phyloP scores from a whole-genome alignment of 2,113 vertebrate genomes.

The Heterochromis multidens region DNA sequence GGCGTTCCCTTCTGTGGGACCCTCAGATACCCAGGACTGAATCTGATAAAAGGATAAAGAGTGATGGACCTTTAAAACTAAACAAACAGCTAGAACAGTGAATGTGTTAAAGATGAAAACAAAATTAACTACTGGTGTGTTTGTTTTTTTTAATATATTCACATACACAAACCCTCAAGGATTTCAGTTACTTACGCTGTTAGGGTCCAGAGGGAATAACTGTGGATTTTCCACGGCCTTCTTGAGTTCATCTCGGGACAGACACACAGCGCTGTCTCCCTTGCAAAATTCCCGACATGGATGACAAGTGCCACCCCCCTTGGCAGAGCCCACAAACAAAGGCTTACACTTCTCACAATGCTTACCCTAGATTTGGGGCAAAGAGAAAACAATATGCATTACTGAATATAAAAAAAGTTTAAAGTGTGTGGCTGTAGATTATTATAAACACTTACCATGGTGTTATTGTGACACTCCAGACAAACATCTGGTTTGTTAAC shows the following conservation, averaged over 20 bases:
- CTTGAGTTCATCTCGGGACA: constrained; percentile 82
- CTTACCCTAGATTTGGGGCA: constrained; percentile 71
- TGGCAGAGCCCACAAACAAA: constrained; percentile 85
- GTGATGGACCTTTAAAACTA: background rate
- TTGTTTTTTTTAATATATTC: background rate
- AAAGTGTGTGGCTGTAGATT: background rate
- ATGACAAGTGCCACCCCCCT: constrained; percentile 83
- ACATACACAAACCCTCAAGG: background rate
- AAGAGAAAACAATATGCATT: background rate
- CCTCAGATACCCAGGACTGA: constrained; percentile 81
- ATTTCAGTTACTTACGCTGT: constrained; percentile 65
- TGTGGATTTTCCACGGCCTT: constrained; percentile 76
- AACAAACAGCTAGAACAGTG: background rate
- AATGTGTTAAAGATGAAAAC: background rate
- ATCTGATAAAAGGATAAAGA: constrained; percentile 69
- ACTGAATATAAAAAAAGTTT: background rate
- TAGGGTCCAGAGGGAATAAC: constrained; percentile 77
- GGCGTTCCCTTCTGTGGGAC: constrained; percentile 83
- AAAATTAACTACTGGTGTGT: background rate
- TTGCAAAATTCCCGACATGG: constrained; percentile 86
- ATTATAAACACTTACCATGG: constrained; percentile 67
- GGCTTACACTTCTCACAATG: constrained; percentile 91
- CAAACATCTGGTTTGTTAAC: constrained; percentile 82
- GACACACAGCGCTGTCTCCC: constrained; percentile 85
- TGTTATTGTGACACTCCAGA: constrained; percentile 87